Percentiles rank a stretch among this genome's conserved stretches.
These are phyloP conservation scores for Sebastes nivosus DNA, from an alignment of 2,797 vertebrate species.

Conservation along the genomic window DNA sequence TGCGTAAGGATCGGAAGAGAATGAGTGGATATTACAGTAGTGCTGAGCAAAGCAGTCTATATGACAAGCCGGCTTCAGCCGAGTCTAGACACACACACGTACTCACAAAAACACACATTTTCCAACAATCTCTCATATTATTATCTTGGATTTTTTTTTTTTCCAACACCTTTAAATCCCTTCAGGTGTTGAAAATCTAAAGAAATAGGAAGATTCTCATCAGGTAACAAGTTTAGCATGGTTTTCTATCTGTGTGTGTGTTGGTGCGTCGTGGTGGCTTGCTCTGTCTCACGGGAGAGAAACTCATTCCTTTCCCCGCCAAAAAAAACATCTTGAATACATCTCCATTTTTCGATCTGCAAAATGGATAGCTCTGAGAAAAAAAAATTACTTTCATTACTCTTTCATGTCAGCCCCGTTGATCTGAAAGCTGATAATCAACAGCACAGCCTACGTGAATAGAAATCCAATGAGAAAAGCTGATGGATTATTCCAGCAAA, in stretches of 20 bases:
- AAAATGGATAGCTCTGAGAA: background rate
- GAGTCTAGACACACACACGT: conserved; percentile 17
- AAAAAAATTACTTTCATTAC: conserved; percentile 27
- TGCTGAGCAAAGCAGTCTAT: conserved; percentile 63
- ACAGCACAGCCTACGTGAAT: background rate
- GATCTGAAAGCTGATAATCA: conserved; percentile 26
- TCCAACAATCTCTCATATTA: background rate
- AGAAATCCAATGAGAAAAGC: background rate
- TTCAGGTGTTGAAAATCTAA: conserved; percentile 29
- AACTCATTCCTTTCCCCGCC: background rate
- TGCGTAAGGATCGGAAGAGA: conserved; percentile 30
- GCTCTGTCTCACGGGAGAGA: background rate
- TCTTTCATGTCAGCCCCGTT: conserved; percentile 28
- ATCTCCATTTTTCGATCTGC: background rate
- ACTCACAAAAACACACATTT: background rate
- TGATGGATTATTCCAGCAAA: background rate
- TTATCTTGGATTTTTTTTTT: background rate
- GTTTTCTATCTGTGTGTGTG: background rate
- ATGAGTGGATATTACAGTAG: conserved; percentile 60
- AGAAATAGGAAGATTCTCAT: conserved; percentile 24
- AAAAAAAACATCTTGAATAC: background rate
- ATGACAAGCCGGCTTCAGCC: conserved; percentile 15
- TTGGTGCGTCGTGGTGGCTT: background rate
- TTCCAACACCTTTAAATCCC: conserved; percentile 9
- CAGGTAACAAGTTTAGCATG: conserved; percentile 24